Conservation (phyloP, 1,140 invertebrate genomes). For the Lepidurus packardi region DNA sequence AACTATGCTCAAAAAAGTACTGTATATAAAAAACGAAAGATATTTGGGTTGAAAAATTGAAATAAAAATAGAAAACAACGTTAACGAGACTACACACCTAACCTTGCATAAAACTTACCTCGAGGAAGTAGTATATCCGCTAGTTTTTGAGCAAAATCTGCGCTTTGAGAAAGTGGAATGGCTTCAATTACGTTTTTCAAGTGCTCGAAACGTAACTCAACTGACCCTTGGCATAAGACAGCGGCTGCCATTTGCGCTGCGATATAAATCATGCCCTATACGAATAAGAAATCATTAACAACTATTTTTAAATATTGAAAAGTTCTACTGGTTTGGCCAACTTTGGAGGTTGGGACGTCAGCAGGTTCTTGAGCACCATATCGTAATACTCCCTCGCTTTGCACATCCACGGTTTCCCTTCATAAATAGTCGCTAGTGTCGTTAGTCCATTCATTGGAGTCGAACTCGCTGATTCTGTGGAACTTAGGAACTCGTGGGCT, state of each 20-base stretch:
- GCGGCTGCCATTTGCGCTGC: background rate
- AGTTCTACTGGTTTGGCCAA: background rate
- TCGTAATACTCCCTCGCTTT: background rate
- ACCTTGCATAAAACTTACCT: background rate
- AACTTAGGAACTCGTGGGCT: background rate
- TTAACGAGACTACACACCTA: too few relatives aligned
- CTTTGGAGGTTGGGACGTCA: background rate
- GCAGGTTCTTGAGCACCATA: conserved; percentile 1
- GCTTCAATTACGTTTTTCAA: background rate
- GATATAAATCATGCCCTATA: background rate
- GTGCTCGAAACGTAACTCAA: background rate
- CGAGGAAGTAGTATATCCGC: background rate
- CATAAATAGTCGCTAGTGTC: background rate
- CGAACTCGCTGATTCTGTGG: background rate
- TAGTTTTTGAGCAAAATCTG: background rate
- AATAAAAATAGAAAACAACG: too few relatives aligned
- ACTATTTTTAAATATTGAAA: background rate
- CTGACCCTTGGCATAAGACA: background rate
- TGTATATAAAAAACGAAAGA: too few relatives aligned
- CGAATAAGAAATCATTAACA: background rate
- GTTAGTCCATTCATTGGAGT: background rate
- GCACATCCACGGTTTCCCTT: background rate
- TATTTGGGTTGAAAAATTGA: too few relatives aligned
- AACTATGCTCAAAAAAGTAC: too few relatives aligned
- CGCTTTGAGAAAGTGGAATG: background rate